Conservation (phyloP, 2,797 vertebrate species). For the Lophotriccus pileatus region DNA sequence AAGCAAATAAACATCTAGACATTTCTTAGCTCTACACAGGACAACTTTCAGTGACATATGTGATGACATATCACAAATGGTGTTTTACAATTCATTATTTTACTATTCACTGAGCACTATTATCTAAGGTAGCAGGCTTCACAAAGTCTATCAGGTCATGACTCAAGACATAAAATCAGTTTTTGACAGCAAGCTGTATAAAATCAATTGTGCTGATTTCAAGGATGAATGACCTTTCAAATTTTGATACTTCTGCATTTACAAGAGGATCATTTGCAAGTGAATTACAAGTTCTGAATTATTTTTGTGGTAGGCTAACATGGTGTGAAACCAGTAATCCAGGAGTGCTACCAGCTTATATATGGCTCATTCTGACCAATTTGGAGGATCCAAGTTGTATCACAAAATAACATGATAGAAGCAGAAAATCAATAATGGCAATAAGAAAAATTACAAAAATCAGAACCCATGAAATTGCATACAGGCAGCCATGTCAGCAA, state of each 20-base stretch:
- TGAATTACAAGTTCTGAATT: not conserved
- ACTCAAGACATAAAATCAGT: not conserved
- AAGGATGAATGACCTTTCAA: slow-evolving; percentile 14
- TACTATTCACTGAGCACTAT: not conserved
- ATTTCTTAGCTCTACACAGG: not conserved
- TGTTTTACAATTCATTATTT: not conserved
- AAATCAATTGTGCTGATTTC: slow-evolving; percentile 32
- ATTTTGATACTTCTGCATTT: not conserved
- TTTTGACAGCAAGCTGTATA: slow-evolving; percentile 13
- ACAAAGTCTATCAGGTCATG: not conserved
- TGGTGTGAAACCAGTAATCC: not conserved
- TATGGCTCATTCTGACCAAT: not conserved
- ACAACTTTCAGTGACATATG: not conserved
- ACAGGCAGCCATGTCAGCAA: not conserved
- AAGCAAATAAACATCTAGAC: not conserved
- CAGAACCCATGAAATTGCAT: not conserved
- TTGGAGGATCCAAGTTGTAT: not conserved
- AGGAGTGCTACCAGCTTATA: not conserved
- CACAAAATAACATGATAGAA: not conserved
- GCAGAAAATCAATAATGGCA: not conserved
- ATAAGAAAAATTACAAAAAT: not conserved
- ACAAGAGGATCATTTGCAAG: not conserved
- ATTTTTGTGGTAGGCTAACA: not conserved
- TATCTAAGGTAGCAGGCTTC: not conserved
- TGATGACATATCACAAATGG: not conserved